These are phyloP conservation scores for Cinclus mexicanus DNA, from an alignment of 2,113 vertebrate species.

Conservation along the genomic window DNA sequence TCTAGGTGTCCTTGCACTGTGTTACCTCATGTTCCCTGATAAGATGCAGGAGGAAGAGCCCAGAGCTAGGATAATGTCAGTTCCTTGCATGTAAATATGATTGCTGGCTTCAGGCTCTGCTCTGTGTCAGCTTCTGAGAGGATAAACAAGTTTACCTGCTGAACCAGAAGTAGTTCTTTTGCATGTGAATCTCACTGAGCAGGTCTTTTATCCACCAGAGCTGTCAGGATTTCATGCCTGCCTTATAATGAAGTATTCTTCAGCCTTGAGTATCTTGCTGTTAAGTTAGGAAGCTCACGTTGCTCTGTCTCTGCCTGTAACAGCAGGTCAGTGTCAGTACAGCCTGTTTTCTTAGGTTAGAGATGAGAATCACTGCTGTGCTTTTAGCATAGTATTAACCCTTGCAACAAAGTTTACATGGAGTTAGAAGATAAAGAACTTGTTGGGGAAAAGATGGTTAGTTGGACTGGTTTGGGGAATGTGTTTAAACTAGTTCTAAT, in stretches of 20 bases:
- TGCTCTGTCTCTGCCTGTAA: neutral
- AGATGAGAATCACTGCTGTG: neutral
- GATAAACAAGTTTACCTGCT: neutral
- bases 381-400: neutral
- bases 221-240: neutral
- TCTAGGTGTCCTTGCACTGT: neutral
- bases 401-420: neutral
- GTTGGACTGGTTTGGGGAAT: neutral
- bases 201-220: neutral
- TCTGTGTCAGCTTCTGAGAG: neutral
- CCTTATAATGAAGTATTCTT: neutral
- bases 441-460: neutral
- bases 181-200: neutral
- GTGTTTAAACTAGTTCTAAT: neutral
- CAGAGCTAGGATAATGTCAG: neutral
- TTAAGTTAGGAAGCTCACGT: neutral
- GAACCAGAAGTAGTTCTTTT: neutral
- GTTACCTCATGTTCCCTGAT: neutral
- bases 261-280: neutral
- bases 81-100: neutral
- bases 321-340: neutral
- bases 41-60: neutral
- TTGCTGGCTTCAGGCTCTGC: neutral
- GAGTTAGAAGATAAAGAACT: neutral
- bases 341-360: neutral